Evolutionary conservation across 2,797 vertebrate species (phyloP), one percentile per base, ranked within the genome.

Genomic region (Enteromius trimaculatus): DNA sequence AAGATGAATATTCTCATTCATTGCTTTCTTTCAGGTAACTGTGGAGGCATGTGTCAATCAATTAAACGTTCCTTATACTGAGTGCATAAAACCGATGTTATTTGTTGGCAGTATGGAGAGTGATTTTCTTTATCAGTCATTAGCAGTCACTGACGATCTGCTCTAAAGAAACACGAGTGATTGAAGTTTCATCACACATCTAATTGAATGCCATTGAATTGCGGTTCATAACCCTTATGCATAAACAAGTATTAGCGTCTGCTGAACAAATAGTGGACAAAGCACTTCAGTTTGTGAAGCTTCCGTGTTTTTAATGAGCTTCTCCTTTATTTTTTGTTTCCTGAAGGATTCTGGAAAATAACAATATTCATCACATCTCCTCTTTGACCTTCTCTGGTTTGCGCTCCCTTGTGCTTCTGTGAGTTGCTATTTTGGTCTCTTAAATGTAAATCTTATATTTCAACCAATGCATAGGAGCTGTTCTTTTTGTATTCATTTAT

Each of bases 321-420:
- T 51, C 3, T 37, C 1, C 1, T 21, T 70, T 39, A 83, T 42
- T 79, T n/a, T 34, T 70, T 44, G 82, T 31, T 70, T 31, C n/a
- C 77, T 92, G 39, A 87, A 99, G 98, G 89, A 95, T 99, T 89
- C 94, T 99, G 84, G 97, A 99, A 93, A 97, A 98, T 89, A 99
- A 98, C 90, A 95, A 93, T 85, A 96, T 99, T 91, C 96, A 91
- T 88, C 94, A 94, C 64, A 94, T 99, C 74, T 97, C 95, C 26
- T 92, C 97, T 17, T 88, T 93, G 86, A 96, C 96, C 26, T 99
- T 99, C 91, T 95, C 96, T 10, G 97, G 98, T 82, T 92, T 99
- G 78, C 95, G 95, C 90, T 98, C 97, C 0, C 95, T 99, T n/a
- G 96, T 98, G 89, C 93, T 99, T 79, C 89, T 99, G 97, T 98